These are phyloP conservation scores for Neomicropteryx cornuta DNA, from an alignment of 1,140 invertebrate genomes.

Conservation along the genomic window DNA sequence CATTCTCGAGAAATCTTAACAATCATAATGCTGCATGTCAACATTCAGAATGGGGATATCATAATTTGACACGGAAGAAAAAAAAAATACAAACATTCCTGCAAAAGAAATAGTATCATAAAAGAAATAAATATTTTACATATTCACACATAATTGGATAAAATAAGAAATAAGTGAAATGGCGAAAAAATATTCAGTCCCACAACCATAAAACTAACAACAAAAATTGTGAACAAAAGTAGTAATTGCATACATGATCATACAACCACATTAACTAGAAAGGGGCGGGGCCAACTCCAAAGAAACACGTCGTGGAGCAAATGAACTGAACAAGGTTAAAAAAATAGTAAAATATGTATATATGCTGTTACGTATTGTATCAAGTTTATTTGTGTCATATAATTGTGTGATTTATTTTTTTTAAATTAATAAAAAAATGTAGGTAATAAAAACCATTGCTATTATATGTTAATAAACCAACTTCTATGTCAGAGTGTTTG, in stretches of 20 bases:
- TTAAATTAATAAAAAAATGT: no score
- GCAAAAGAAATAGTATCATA: slow-evolving; percentile 16
- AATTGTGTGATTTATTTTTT: no score
- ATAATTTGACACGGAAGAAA: no score
- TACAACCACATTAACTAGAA: slow-evolving; percentile 10
- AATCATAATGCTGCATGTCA: no score
- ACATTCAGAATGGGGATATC: no score
- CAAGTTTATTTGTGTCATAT: no score
- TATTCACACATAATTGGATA: not conserved
- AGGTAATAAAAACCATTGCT: no score
- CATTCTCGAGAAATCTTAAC: no score
- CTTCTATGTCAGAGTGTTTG: not conserved
- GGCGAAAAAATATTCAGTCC: slow-evolving; percentile 2
- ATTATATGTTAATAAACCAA: no score
- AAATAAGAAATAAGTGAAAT: slow-evolving; percentile 6
- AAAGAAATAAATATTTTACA: slow-evolving; percentile 12
- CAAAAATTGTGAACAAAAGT: slow-evolving; percentile 4
- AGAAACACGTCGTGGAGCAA: slow-evolving; percentile 12
- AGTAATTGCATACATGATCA: not conserved
- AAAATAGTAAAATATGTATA: not conserved
- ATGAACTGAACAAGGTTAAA: not conserved
- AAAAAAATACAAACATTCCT: slow-evolving; percentile 16
- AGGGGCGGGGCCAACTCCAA: slow-evolving; percentile 16
- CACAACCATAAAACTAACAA: slow-evolving; percentile 4
- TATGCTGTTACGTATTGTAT: not conserved